phyloP scores from a whole-genome alignment of 2,797 vertebrate genomes.

The Monodelphis domestica region DNA sequence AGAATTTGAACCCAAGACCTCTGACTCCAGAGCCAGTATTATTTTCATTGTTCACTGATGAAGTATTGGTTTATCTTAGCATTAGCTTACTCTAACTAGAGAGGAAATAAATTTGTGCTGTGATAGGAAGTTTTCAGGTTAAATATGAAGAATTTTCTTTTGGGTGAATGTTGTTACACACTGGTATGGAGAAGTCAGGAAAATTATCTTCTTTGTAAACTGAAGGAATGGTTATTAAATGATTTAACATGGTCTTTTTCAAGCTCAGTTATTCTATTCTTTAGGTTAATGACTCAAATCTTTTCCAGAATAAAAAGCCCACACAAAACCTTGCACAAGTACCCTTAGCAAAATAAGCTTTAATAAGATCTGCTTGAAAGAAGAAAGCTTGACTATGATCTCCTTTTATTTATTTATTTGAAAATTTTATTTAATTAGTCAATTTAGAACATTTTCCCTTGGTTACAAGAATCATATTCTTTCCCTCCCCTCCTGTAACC shows the following conservation, averaged over 20 bases:
- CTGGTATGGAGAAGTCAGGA: background rate
- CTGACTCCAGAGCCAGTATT: background rate
- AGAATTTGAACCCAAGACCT: background rate
- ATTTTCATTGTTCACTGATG: background rate
- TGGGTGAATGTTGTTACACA: background rate
- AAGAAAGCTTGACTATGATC: background rate
- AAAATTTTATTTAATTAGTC: too few species aligned
- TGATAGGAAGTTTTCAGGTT: background rate
- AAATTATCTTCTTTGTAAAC: background rate
- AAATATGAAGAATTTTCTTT: background rate
- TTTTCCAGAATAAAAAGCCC: background rate
- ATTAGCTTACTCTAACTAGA: background rate
- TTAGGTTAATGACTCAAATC: background rate
- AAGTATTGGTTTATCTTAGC: background rate
- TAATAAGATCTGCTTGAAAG: background rate
- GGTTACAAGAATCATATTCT: too few species aligned
- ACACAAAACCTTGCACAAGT: background rate
- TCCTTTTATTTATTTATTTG: too few species aligned
- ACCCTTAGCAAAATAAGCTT: background rate
- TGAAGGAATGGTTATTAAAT: background rate
- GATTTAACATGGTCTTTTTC: background rate
- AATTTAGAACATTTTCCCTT: too few species aligned
- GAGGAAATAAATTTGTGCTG: background rate
- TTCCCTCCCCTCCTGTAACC: too few species aligned
- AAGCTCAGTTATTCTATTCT: background rate